Percentiles rank a stretch among this genome's conserved stretches.
phyloP scores from a whole-genome alignment of 2,113 vertebrate species.

The Suricata suricatta region DNA sequence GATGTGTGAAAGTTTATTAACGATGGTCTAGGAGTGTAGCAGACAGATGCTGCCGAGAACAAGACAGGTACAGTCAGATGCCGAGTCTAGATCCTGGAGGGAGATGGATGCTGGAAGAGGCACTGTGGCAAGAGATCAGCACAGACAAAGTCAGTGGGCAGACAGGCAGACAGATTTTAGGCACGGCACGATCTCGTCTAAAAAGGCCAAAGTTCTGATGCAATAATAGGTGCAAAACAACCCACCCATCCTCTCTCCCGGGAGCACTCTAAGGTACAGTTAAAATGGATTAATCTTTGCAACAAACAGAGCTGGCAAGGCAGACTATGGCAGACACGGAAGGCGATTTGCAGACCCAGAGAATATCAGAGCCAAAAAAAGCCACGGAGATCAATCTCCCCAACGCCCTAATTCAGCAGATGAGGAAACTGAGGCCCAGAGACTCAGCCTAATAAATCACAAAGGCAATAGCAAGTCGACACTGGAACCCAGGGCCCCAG shows the following conservation, averaged over 20 bases:
- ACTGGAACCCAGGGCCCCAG: constrained; percentile 3
- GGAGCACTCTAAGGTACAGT: constrained; percentile 75
- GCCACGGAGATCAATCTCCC: constrained; percentile 55
- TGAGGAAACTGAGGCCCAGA: constrained; percentile 71
- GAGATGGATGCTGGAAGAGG: constrained; percentile 72
- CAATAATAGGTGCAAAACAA: constrained; percentile 80
- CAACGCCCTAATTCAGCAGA: constrained; percentile 35
- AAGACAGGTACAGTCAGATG: constrained; percentile 77
- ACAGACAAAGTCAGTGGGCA: constrained; percentile 76
- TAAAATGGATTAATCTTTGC: constrained; percentile 83
- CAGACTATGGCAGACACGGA: constrained; percentile 67
- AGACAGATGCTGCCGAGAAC: constrained; percentile 80
- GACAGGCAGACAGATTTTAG: constrained; percentile 75
- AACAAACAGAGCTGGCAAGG: constrained; percentile 76
- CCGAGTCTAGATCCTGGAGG: constrained; percentile 73
- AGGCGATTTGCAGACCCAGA: constrained; percentile 78
- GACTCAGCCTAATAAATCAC: constrained; percentile 23
- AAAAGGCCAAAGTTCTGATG: constrained; percentile 78
- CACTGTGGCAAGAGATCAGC: constrained; percentile 72
- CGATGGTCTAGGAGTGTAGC: constrained; percentile 69
- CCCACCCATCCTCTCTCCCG: constrained; percentile 74
- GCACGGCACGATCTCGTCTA: constrained; percentile 53
- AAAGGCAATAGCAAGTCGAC: not conserved
- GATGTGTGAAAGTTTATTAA: constrained; percentile 81
- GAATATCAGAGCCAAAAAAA: constrained; percentile 55